Conservation (phyloP, 2,113 vertebrate species). For the Varanus salvator region DNA sequence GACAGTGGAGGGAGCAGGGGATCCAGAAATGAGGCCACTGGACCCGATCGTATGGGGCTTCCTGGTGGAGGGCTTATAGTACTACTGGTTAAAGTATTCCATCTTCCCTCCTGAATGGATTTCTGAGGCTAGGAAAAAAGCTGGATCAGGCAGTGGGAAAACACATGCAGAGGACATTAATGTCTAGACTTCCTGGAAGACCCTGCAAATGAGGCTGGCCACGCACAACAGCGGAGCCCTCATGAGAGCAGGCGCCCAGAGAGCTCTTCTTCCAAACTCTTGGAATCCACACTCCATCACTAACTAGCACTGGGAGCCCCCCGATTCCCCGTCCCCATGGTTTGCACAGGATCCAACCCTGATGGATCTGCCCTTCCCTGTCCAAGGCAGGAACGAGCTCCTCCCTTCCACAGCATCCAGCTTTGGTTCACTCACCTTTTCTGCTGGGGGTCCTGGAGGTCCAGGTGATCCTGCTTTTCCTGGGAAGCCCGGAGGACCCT, state of each 20-base stretch:
- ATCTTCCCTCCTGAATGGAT: too few species aligned
- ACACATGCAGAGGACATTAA: too few species aligned
- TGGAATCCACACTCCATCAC: background rate
- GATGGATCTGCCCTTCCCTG: background rate
- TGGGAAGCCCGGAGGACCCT: constrained; percentile 89
- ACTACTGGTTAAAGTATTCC: too few species aligned
- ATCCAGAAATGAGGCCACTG: background rate
- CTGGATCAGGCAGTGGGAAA: too few species aligned
- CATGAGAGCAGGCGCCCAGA: background rate
- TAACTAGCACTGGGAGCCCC: background rate
- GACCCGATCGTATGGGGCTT: background rate
- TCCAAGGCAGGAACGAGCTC: too few species aligned
- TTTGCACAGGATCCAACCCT: too few species aligned
- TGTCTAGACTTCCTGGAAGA: too few species aligned
- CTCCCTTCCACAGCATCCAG: background rate
- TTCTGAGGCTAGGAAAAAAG: too few species aligned
- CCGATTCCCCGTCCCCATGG: background rate
- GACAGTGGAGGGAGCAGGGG: too few species aligned
- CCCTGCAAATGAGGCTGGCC: background rate
- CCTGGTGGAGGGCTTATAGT: too few species aligned
- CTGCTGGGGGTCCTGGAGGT: constrained; percentile 82
- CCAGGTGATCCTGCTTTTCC: constrained; percentile 89
- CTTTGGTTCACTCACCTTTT: constrained; percentile 80
- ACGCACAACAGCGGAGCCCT: too few species aligned
- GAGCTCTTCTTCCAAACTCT: too few species aligned